Base-by-base conservation (phyloP, 2,888 invertebrate species). In the Callimorpha dominula region DNA sequence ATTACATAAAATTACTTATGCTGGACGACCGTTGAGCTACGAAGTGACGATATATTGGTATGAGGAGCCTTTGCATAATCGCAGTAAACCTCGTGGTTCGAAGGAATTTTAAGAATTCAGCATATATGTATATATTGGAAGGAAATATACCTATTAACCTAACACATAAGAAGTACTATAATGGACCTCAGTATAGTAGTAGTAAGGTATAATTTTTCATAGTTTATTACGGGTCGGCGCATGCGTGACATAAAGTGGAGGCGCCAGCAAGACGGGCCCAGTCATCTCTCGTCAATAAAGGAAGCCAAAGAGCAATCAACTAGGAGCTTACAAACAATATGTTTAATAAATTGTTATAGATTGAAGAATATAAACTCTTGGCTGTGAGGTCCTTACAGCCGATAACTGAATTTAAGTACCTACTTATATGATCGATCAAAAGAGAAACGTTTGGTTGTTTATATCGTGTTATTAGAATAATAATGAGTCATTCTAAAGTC, bases 271-370 rank as follows among this genome's bases (percentile, higher is more conserved):
- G 95, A 88, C 95, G 95, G 88, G 81, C 72, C 89, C 77, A 87
- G 88, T 92, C 93, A 93, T 91, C 90, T 91, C 89, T 77, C 89
- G 88, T 92, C 95, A 94, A 94, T 94, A 93, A 91, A 91, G 82
- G 93, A 93, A 94, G 91, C 92, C 93, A 90, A 92, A 89, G 87
- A 87, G 86, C 91, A 92, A 92, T 92, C 92, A 93, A 88, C 83
- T 77, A 81, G 84, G 76, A 84, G 82, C 86, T 83, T 87, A 84
- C 87, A 87, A 88, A 87, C 88, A 87, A 57, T 71, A 75, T 72
- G 68, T 71, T 43, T 84, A 83, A 79, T 80, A 79, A 79, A 81
- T 79, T 80, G 81, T 78, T 79, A 80, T 77, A 76, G 80, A 79
- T 85, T 80, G 84, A 66, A 79, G 77, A 72, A 84, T 76, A 75